phyloP scores from a whole-genome alignment of 2,888 invertebrate genomes.

The Homarus gammarus region DNA sequence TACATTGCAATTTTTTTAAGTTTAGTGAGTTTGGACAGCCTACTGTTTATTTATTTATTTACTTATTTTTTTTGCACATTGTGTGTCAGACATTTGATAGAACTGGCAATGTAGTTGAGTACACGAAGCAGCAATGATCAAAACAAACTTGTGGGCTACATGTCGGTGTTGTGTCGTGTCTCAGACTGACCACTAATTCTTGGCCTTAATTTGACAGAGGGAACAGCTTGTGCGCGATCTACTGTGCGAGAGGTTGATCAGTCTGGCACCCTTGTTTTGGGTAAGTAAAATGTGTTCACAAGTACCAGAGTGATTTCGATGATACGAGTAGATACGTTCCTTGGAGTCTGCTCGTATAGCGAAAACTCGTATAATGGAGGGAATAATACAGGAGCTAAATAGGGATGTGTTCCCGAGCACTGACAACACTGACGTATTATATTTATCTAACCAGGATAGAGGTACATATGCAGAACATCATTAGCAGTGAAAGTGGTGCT shows the following conservation, averaged over 20 bases:
- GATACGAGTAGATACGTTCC: no score
- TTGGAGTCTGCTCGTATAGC: no score
- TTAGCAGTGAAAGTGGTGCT: no score
- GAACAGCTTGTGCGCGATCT: slow-evolving; percentile 37
- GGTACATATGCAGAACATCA: no score
- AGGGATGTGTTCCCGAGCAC: no score
- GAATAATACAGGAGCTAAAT: no score
- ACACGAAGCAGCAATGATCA: background rate
- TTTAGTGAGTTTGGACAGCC: background rate
- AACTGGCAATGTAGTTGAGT: background rate
- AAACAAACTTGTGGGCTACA: slow-evolving; percentile 10
- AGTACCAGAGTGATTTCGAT: background rate
- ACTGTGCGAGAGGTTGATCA: slow-evolving; percentile 63
- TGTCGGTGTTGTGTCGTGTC: slow-evolving; percentile 38
- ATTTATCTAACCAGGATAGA: background rate
- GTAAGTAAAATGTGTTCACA: slow-evolving; percentile 43
- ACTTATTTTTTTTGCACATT: background rate
- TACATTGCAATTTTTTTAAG: background rate
- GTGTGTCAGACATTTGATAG: background rate
- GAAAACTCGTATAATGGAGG: no score
- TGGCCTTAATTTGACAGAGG: slow-evolving; percentile 56
- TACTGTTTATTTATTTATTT: no score
- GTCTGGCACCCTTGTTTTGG: slow-evolving; percentile 55
- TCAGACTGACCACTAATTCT: slow-evolving; percentile 7
- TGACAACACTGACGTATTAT: no score